These are phyloP conservation scores for Epizoanthus rinbou DNA, from an alignment of 92 coral and sea anemone genomes.

Conservation along the genomic window DNA sequence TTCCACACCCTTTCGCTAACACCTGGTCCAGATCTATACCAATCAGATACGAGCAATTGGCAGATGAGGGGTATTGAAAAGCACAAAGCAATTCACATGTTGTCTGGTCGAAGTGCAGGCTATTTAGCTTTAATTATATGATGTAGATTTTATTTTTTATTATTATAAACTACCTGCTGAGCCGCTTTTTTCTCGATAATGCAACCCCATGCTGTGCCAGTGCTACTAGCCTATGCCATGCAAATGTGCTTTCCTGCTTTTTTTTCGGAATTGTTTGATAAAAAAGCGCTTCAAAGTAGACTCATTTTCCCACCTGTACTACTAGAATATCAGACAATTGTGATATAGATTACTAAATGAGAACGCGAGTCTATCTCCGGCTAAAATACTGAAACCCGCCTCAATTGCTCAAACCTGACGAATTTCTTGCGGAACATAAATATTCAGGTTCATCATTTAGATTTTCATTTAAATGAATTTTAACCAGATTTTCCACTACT, in stretches of 20 bases:
- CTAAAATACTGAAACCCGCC: neutral
- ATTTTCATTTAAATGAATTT: slow-evolving; percentile 4
- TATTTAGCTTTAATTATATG: slow-evolving; percentile 97
- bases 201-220: slow-evolving; percentile 84
- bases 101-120: slow-evolving; percentile 91
- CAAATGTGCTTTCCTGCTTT: slow-evolving; percentile 74
- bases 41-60: slow-evolving; percentile 74
- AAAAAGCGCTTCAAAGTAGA: slow-evolving; percentile 41
- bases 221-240: slow-evolving; percentile 63
- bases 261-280: slow-evolving; percentile 57
- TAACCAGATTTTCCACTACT: slow-evolving; percentile 31
- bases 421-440: neutral
- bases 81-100: slow-evolving; percentile 93
- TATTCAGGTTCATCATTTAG: neutral
- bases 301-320: slow-evolving; percentile 69
- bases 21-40: slow-evolving; percentile 82
- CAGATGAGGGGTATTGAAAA: slow-evolving; percentile 89
- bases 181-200: slow-evolving; percentile 89
- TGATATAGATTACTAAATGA: slow-evolving; percentile 23
- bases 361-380: slow-evolving; percentile 39
- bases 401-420: neutral
- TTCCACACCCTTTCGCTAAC: slow-evolving; percentile 86
- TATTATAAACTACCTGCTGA: slow-evolving; percentile 92
- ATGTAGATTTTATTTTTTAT: slow-evolving; percentile 96
- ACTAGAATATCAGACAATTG: slow-evolving; percentile 18